Percentiles rank a stretch among this genome's conserved stretches.
Conservation (phyloP, 2,113 vertebrate species). For the Cygnus atratus region DNA sequence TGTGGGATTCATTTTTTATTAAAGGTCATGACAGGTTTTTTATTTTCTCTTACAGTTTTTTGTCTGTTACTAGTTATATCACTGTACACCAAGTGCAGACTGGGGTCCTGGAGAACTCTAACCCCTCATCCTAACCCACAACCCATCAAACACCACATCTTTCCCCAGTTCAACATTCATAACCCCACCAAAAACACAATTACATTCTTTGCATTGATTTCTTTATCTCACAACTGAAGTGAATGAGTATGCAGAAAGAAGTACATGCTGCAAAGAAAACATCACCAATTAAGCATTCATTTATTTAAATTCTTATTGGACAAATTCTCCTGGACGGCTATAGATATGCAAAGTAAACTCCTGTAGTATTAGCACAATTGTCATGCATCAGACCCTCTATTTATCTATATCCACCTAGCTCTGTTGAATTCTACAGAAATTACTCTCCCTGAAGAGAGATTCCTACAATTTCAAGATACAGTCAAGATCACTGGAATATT, state of each 20-base stretch:
- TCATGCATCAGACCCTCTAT: background rate
- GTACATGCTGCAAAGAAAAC: background rate
- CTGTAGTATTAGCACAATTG: background rate
- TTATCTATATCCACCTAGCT: background rate
- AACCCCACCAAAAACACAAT: background rate
- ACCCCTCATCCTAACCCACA: background rate
- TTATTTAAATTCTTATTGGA: background rate
- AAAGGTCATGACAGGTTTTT: background rate
- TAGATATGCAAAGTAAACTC: background rate
- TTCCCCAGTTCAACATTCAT: background rate
- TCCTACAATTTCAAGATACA: background rate
- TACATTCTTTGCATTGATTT: background rate
- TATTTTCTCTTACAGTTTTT: background rate
- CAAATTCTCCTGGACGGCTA: background rate
- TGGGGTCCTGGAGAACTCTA: background rate
- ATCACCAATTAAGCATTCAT: background rate
- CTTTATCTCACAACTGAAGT: background rate
- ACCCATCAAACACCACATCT: background rate
- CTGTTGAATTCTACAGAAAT: background rate
- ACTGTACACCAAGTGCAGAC: background rate
- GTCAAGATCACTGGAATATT: slow-evolving; percentile 26
- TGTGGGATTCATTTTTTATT: slow-evolving; percentile 24
- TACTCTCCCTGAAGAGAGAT: background rate
- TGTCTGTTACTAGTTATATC: background rate
- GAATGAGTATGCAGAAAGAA: background rate